Conservation (phyloP, 2,113 vertebrate species). For the Regulus satrapa region DNA sequence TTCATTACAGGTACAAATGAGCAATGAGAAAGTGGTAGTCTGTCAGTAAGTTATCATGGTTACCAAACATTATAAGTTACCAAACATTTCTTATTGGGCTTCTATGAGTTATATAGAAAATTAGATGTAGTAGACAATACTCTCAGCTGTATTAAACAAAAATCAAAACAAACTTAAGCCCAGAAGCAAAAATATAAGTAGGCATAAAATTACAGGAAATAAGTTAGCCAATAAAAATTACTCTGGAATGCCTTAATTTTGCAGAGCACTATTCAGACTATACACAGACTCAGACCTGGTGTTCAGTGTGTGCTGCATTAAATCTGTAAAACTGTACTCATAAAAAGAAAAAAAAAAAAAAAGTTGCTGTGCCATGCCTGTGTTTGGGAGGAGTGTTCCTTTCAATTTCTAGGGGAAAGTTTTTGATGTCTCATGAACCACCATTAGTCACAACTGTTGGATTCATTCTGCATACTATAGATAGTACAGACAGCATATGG, state of each 20-base stretch:
- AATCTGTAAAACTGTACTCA: not conserved
- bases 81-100: not conserved
- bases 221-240: not conserved
- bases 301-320: not conserved
- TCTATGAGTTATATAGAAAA: not conserved
- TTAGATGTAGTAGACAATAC: not conserved
- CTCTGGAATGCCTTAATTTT: not conserved
- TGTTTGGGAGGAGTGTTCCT: not conserved
- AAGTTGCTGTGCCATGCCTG: not conserved
- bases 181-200: not conserved
- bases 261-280: not conserved
- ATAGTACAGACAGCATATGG: not conserved
- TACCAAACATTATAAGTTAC: too few species aligned
- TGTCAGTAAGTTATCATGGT: not conserved
- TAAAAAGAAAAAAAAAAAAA: not conserved
- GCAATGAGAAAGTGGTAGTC: not conserved
- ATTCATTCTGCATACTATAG: not conserved
- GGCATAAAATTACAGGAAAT: not conserved
- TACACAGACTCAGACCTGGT: not conserved
- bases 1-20: not conserved
- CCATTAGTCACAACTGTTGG: not conserved
- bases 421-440: not conserved
- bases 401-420: not conserved
- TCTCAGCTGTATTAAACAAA: not conserved
- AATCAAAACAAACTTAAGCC: not conserved